phyloP scores from a whole-genome alignment of 2,797 vertebrate genomes.

The Danio kyathit region DNA sequence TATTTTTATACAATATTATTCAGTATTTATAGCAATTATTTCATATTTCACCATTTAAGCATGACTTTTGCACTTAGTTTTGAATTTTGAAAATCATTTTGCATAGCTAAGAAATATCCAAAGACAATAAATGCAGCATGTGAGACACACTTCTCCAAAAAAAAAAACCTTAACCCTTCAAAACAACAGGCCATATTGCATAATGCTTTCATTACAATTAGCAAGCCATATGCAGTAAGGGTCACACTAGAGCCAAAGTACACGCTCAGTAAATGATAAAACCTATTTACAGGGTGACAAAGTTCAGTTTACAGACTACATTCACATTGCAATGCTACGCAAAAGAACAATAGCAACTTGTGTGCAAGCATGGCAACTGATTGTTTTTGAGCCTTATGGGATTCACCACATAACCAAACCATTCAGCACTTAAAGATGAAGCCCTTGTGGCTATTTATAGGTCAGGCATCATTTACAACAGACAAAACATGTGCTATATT shows the following conservation, averaged over 20 bases:
- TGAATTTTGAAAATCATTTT: background rate
- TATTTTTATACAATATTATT: too few relatives aligned
- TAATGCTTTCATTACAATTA: conserved; percentile 31
- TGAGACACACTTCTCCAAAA: too few relatives aligned
- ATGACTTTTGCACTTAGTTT: background rate
- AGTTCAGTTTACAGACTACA: conserved; percentile 71
- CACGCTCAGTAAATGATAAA: conserved; percentile 78
- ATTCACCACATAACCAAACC: conserved; percentile 8
- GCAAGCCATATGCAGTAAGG: conserved; percentile 51
- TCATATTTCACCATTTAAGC: background rate
- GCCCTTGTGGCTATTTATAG: background rate
- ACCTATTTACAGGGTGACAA: conserved; percentile 74
- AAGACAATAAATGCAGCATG: background rate
- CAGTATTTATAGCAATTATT: background rate
- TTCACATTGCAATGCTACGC: conserved; percentile 53
- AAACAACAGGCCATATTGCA: conserved; percentile 32
- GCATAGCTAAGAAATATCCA: background rate
- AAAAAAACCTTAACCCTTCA: conserved; percentile 21
- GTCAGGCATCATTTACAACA: conserved; percentile 7
- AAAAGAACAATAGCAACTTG: conserved; percentile 24
- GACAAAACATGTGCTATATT: conserved; percentile 6
- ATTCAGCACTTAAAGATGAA: background rate
- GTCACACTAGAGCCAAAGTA: conserved; percentile 72
- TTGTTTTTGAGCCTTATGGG: background rate
- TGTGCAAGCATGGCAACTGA: conserved; percentile 13